Percentiles rank a stretch among this genome's conserved stretches.
phyloP scores from a whole-genome alignment of 2,797 vertebrate species.

The Oryzias dopingdopingensis region DNA sequence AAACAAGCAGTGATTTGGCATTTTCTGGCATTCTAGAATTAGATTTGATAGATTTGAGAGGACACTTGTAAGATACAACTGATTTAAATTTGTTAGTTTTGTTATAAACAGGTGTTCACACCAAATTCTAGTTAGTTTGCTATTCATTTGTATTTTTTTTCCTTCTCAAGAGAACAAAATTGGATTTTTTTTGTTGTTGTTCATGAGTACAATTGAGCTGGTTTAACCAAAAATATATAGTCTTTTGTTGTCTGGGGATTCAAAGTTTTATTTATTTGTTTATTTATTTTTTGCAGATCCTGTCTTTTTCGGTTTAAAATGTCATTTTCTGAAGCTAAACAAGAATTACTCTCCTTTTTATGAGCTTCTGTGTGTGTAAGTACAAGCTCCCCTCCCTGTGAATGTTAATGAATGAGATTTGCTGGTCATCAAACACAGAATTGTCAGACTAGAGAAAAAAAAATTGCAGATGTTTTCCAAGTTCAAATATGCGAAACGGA shows the following conservation, averaged over 20 bases:
- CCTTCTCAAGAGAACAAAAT: constrained; percentile 4
- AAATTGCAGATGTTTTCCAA: constrained; percentile 2
- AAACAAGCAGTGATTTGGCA: constrained; percentile 46
- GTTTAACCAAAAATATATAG: constrained; percentile 32
- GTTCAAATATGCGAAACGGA: constrained; percentile 38
- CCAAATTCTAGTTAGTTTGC: constrained; percentile 23
- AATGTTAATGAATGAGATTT: not conserved
- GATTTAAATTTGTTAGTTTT: constrained; percentile 13
- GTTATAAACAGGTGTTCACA: not conserved
- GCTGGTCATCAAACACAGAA: constrained; percentile 2
- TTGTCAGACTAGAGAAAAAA: not conserved
- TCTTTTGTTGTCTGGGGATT: constrained; percentile 7
- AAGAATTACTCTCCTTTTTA: too few species aligned
- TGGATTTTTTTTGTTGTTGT: constrained; percentile 1
- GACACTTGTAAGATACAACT: constrained; percentile 31
- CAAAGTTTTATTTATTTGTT: constrained; percentile 20
- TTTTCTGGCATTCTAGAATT: constrained; percentile 45
- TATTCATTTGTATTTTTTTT: constrained; percentile 3
- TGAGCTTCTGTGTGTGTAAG: too few species aligned
- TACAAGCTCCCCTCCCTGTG: too few species aligned
- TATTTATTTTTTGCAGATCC: constrained; percentile 22
- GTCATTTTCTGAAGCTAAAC: not conserved
- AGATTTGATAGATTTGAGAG: constrained; percentile 21
- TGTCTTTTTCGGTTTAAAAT: constrained; percentile 3
- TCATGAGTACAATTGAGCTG: constrained; percentile 27